A percentile compares a stretch with the other conserved stretches of the same genome.
Conservation (phyloP, 2,888 invertebrate genomes). For the Ornithoptera alexandrae region DNA sequence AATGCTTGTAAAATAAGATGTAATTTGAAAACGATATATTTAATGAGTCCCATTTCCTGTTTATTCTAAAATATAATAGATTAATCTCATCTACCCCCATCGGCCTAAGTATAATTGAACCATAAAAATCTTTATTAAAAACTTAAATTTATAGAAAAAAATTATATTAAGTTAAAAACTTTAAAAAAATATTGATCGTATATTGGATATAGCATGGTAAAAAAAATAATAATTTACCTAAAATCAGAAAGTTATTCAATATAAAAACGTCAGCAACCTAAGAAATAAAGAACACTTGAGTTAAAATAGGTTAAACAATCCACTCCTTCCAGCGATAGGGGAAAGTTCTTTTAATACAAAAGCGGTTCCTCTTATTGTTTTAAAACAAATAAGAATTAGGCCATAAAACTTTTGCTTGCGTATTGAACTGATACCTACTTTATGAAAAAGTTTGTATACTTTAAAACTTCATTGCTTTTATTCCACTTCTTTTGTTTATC, state of each 20-base stretch:
- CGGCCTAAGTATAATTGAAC: too few species aligned
- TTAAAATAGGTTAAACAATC: conserved; percentile 29
- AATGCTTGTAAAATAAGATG: too few species aligned
- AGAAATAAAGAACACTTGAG: conserved; percentile 21
- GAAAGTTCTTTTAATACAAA: conserved; percentile 28
- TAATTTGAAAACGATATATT: too few species aligned
- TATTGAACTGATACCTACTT: conserved; percentile 14
- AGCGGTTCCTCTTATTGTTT: conserved; percentile 26
- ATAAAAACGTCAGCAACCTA: conserved; percentile 11
- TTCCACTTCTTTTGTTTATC: background rate
- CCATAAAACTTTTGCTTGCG: conserved; percentile 23
- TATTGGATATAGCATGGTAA: background rate
- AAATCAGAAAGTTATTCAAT: background rate
- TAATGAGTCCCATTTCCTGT: too few species aligned
- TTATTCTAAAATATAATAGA: too few species aligned
- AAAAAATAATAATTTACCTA: background rate
- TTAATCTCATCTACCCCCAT: too few species aligned
- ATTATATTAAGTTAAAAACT: background rate
- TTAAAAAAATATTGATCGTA: background rate
- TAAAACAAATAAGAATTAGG: conserved; percentile 28
- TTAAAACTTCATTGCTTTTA: background rate
- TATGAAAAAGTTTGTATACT: background rate
- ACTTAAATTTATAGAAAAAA: too few species aligned
- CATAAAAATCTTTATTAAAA: too few species aligned
- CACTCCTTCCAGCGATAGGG: conserved; percentile 24